Evolutionary conservation across 1,140 invertebrate genomes (phyloP).

Genomic region (Drosophila triauraria): DNA sequence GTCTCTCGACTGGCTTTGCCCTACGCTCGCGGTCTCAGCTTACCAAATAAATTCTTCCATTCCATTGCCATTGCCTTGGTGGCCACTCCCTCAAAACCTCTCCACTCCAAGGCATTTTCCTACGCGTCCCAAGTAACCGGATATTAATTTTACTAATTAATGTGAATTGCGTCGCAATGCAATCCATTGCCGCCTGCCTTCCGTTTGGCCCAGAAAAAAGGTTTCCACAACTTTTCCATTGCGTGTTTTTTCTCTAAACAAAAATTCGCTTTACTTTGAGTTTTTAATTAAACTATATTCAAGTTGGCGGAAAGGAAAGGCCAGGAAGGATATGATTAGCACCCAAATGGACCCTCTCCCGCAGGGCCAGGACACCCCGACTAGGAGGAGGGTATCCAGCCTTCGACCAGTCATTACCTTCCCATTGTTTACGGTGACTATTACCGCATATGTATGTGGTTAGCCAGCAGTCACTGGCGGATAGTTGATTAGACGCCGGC

Average conservation of each 20-base stretch:
- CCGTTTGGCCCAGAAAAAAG: constrained; percentile 8
- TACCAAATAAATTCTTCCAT: constrained; percentile 49
- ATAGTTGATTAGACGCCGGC: constrained; percentile 51
- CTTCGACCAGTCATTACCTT: constrained; percentile 29
- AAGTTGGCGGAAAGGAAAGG: constrained; percentile 11
- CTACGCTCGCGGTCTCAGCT: constrained; percentile 23
- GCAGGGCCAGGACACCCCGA: neutral
- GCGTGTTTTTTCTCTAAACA: constrained; percentile 19
- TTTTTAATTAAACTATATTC: constrained; percentile 49
- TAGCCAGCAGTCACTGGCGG: constrained; percentile 24
- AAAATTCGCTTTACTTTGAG: constrained; percentile 37
- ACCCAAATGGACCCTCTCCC: neutral
- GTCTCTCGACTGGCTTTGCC: constrained; percentile 6
- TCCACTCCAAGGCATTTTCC: constrained; percentile 25
- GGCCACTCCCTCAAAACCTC: constrained; percentile 38
- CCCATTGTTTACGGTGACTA: constrained; percentile 44
- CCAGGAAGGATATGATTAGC: constrained; percentile 29
- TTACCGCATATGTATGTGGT: constrained; percentile 44
- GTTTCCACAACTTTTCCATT: constrained; percentile 42
- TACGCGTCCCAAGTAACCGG: constrained; percentile 49
- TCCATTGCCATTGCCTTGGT: constrained; percentile 15
- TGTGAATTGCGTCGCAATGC: constrained; percentile 53
- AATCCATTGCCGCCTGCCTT: constrained; percentile 34
- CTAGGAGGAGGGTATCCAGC: constrained; percentile 23
- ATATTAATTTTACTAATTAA: constrained; percentile 71